phyloP scores from a whole-genome alignment of 2,113 vertebrate genomes.

The Cyprinodon variegatus region DNA sequence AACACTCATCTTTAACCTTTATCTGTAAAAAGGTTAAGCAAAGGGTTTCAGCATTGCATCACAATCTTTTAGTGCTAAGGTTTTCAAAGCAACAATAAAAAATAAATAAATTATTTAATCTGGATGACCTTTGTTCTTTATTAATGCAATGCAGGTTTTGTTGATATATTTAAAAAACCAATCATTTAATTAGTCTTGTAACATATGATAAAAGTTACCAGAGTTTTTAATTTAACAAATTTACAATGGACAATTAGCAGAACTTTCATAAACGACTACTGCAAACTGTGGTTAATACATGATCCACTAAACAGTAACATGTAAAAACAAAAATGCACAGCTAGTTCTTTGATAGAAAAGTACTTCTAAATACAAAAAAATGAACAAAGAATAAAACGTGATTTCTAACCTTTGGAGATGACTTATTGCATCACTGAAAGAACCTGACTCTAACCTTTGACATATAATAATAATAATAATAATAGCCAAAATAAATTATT shows the following conservation, averaged over 20 bases:
- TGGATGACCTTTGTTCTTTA: slow-evolving; percentile 3
- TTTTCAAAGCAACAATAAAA: too few relatives aligned
- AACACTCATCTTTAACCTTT: background rate
- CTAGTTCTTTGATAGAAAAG: background rate
- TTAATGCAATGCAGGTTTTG: slow-evolving; percentile 23
- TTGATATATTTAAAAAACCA: slow-evolving; percentile 36
- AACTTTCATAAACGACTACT: slow-evolving; percentile 34
- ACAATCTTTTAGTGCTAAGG: too few relatives aligned
- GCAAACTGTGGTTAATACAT: slow-evolving; percentile 19
- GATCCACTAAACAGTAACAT: slow-evolving; percentile 1
- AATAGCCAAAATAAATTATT: background rate
- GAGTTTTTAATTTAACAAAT: slow-evolving; percentile 64
- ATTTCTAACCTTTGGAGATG: too few relatives aligned
- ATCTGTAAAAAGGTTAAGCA: background rate
- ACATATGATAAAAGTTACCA: slow-evolving; percentile 49
- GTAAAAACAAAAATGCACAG: background rate
- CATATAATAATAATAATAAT: background rate
- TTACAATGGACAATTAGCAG: slow-evolving; percentile 60
- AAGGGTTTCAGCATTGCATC: too few relatives aligned
- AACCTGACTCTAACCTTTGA: background rate
- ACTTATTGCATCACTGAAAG: background rate
- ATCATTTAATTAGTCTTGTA: slow-evolving; percentile 54
- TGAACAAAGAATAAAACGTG: background rate
- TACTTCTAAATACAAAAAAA: background rate
- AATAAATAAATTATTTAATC: background rate